Base-by-base conservation (phyloP, 2,113 vertebrate species). In the Leptocoma aspasia region DNA sequence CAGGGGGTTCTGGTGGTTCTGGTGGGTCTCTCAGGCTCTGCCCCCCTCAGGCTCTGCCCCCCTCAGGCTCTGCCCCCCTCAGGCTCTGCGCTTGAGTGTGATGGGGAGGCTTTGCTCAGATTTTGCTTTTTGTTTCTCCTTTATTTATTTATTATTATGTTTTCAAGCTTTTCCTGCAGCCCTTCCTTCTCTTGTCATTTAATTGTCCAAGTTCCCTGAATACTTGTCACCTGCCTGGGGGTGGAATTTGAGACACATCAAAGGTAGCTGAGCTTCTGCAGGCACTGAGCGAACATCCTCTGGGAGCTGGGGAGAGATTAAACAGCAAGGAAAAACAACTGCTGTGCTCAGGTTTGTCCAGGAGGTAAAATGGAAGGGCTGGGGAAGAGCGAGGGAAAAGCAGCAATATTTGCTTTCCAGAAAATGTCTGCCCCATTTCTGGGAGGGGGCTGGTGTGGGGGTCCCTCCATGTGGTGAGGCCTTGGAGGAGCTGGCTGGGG, bases 191-290 rank as follows among this genome's bases (percentile, higher is more conserved):
- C 76, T 56, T 93, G 82, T 91, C 69, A 23, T 61, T 94, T 84
- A 70, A 75, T 86, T 94, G 83, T 54, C 77, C 75, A 53, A 63
- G 65, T 89, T 83, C 83, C 60, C 86, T 47, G 60, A 84, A 50
- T 83, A 66, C 41, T 71, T 9, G 1, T 86, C 91, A 86, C 63
- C 45, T 79, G 81, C 86, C 91, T 68, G 50, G 30, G 81, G 73
- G 37, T 26, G 68, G 89, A 95, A 89, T 94, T 82, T 81, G 84
- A 96, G 92, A 71, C 57, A 68, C 83, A 91, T 83, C 73, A 91
- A 84, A 95, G 81, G 44, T 28, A 20, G 42, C 22, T 82, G 65
- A 93, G 57, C 52, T 86, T 81, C 72, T 93, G 83, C 83, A 78
- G 78, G 83, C 13, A 0, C 35, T 66, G 56, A 89, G 65, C 0